Evolutionary conservation across 2,113 vertebrate genomes (phyloP).

Genomic region (Entomyzon cyanotis): DNA sequence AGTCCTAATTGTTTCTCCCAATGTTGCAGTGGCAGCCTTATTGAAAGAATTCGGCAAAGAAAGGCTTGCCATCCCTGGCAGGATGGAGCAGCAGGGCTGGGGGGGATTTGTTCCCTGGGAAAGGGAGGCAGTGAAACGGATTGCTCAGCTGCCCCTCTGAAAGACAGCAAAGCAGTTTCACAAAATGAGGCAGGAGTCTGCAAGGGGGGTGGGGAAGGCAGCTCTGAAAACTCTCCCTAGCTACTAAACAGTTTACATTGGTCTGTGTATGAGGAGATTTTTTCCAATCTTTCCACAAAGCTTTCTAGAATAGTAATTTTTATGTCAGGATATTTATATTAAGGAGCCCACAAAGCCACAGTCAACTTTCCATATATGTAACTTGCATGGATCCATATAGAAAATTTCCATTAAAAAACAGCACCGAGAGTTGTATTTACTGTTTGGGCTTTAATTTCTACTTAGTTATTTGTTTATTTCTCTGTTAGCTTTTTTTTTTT

Average conservation of each 20-base stretch:
- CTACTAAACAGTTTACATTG: constrained; percentile 32
- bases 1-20: constrained; percentile 69
- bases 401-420: not conserved
- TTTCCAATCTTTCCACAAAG: constrained; percentile 25
- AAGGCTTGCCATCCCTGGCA: constrained; percentile 19
- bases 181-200: not conserved
- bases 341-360: constrained; percentile 45
- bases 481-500: not conserved
- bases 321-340: constrained; percentile 52
- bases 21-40: constrained; percentile 68
- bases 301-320: constrained; percentile 57
- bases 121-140: constrained; percentile 36
- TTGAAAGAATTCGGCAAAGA: constrained; percentile 49
- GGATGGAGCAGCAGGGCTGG: constrained; percentile 34
- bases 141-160: constrained; percentile 46
- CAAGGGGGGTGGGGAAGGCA: not conserved
- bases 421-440: not conserved
- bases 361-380: constrained; percentile 20
- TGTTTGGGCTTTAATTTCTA: not conserved
- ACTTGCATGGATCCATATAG: not conserved
- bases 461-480: not conserved
- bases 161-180: not conserved
- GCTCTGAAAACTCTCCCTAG: not conserved
- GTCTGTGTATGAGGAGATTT: not conserved
- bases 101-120: constrained; percentile 43